These are phyloP conservation scores for Apamea sordens DNA, from an alignment of 2,888 invertebrate species.

Conservation along the genomic window DNA sequence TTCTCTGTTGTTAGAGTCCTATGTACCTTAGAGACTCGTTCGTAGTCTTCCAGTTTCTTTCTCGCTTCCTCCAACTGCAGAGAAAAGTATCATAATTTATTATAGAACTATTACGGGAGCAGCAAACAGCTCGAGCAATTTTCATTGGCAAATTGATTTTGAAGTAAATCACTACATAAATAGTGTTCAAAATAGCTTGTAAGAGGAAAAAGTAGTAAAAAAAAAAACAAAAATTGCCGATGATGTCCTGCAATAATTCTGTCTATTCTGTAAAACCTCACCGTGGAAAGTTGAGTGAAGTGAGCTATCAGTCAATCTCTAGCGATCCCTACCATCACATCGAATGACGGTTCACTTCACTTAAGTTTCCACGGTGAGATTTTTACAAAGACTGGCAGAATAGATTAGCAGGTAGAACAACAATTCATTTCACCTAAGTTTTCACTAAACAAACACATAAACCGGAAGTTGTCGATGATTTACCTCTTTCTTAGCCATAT, in stretches of 20 bases:
- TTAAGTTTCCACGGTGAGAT: neutral
- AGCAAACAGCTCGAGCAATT: neutral
- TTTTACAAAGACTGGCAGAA: too few relatives aligned
- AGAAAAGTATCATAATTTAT: neutral
- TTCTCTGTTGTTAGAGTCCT: slow-evolving; percentile 94
- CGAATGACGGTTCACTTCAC: neutral
- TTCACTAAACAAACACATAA: neutral
- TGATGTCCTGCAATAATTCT: neutral
- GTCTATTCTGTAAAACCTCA: neutral
- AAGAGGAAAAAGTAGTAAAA: neutral
- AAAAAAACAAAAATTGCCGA: neutral
- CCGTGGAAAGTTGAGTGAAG: neutral
- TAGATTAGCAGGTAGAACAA: too few relatives aligned
- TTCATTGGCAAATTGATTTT: neutral
- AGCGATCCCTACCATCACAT: neutral
- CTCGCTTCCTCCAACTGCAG: slow-evolving; percentile 94
- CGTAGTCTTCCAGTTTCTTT: slow-evolving; percentile 95
- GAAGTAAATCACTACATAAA: neutral
- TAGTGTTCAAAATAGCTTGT: neutral
- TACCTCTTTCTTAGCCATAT: slow-evolving; percentile 91
- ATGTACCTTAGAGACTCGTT: slow-evolving; percentile 95
- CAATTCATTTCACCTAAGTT: neutral
- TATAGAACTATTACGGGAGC: neutral
- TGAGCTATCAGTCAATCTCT: neutral
- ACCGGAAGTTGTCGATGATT: neutral